Conservation (phyloP, 2,888 invertebrate species). For the Aquatica leii region DNA sequence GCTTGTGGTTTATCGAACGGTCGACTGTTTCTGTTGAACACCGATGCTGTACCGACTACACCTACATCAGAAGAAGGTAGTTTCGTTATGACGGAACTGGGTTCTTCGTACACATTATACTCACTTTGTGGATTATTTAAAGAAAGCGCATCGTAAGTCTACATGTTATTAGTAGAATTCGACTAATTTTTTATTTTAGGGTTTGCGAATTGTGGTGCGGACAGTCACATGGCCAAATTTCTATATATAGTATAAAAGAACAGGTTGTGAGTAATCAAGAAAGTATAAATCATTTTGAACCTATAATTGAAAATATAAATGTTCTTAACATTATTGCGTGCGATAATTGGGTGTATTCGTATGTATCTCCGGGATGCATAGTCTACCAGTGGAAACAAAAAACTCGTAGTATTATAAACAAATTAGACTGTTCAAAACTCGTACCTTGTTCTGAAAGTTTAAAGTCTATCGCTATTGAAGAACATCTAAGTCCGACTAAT, state of each 20-base stretch:
- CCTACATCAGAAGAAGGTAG: constrained; percentile 75
- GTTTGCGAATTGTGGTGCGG: constrained; percentile 88
- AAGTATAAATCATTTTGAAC: constrained; percentile 69
- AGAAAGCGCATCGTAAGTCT: constrained; percentile 55
- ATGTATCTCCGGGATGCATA: constrained; percentile 86
- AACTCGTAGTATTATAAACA: constrained; percentile 73
- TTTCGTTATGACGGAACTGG: constrained; percentile 81
- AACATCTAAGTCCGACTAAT: constrained; percentile 79
- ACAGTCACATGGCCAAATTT: constrained; percentile 80
- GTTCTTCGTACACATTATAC: constrained; percentile 73
- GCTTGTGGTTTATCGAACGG: constrained; percentile 84
- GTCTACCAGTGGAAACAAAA: constrained; percentile 87
- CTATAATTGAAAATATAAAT: constrained; percentile 67
- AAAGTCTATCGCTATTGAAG: constrained; percentile 90
- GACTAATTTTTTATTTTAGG: constrained; percentile 53
- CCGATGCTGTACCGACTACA: constrained; percentile 66
- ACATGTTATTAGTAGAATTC: neutral
- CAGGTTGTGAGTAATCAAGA: constrained; percentile 79
- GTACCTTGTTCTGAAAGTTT: constrained; percentile 92
- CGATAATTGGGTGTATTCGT: constrained; percentile 75
- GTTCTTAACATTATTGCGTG: constrained; percentile 75
- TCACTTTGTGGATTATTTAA: constrained; percentile 70
- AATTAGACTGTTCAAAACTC: constrained; percentile 90
- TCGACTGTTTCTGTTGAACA: constrained; percentile 76
- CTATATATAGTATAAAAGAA: constrained; percentile 77